Conservation (phyloP, 2,888 invertebrate species). For the Epirrhoe tristata region DNA sequence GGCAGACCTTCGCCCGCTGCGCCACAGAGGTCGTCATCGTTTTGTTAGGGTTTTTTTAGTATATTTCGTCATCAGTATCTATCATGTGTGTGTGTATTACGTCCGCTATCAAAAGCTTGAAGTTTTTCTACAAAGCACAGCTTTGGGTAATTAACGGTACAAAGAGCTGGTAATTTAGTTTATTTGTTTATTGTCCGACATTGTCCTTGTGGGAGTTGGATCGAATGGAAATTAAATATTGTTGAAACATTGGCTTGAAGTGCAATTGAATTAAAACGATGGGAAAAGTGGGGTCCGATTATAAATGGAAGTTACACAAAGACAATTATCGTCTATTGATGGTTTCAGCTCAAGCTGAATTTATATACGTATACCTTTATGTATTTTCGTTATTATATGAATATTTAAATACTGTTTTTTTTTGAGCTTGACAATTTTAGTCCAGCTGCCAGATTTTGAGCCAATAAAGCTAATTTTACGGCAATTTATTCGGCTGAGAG, state of each 20-base stretch:
- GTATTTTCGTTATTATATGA: too few species aligned
- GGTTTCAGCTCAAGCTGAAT: too few species aligned
- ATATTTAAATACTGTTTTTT: too few species aligned
- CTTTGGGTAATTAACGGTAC: slow-evolving; percentile 22
- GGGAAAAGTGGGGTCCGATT: neutral
- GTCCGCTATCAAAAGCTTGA: neutral
- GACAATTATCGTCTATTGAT: too few species aligned
- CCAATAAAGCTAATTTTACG: neutral
- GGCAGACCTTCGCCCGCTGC: too few species aligned
- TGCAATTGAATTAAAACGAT: neutral
- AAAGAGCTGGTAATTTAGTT: slow-evolving; percentile 30
- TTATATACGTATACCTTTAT: too few species aligned
- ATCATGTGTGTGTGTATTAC: neutral
- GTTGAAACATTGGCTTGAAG: neutral
- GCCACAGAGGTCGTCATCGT: too few species aligned
- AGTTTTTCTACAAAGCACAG: slow-evolving; percentile 10
- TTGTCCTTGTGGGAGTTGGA: slow-evolving; percentile 12
- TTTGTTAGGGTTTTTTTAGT: too few species aligned
- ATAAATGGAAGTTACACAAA: neutral
- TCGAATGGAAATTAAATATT: slow-evolving; percentile 6
- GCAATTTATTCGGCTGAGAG: slow-evolving; percentile 27
- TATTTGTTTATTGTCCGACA: slow-evolving; percentile 33
- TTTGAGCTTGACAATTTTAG: too few species aligned
- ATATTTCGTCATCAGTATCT: too few species aligned
- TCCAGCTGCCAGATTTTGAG: too few species aligned